Evolutionary conservation across 1,140 invertebrate species (phyloP).

Genomic region (Drosophila subpulchrella): DNA sequence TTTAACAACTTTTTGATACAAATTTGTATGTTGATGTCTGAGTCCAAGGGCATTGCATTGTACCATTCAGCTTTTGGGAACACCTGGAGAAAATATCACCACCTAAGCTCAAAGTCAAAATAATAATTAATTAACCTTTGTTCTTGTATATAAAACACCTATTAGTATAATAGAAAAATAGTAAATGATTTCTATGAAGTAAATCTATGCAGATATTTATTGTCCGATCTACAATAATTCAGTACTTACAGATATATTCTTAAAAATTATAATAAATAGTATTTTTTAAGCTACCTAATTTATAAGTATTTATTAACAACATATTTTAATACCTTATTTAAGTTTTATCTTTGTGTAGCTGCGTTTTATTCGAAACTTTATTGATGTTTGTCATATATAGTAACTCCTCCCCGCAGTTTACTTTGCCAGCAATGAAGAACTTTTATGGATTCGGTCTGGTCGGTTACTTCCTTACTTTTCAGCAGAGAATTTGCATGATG

Average conservation of each 20-base stretch:
- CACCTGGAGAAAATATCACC: background rate
- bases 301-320: too few species aligned
- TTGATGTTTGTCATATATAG: slow-evolving; percentile 66
- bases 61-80: slow-evolving; percentile 21
- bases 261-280: too few species aligned
- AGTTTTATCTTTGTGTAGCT: background rate
- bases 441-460: slow-evolving; percentile 20
- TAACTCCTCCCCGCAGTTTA: slow-evolving; percentile 13
- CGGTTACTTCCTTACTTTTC: slow-evolving; percentile 9
- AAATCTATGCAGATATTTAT: too few species aligned
- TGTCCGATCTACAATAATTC: too few species aligned
- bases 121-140: too few species aligned
- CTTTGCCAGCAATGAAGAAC: slow-evolving; percentile 7
- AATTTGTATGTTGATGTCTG: slow-evolving; percentile 37
- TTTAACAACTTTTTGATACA: slow-evolving; percentile 72
- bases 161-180: too few species aligned
- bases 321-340: background rate
- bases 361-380: slow-evolving; percentile 69
- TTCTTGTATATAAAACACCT: too few species aligned
- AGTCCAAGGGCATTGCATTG: slow-evolving; percentile 60
- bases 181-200: too few species aligned
- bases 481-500: slow-evolving; percentile 5
- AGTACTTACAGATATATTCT: too few species aligned
- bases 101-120: too few species aligned
- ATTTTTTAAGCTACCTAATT: too few species aligned